These are phyloP conservation scores for Molossus molossus DNA, from an alignment of 2,797 vertebrate genomes.

Conservation along the genomic window DNA sequence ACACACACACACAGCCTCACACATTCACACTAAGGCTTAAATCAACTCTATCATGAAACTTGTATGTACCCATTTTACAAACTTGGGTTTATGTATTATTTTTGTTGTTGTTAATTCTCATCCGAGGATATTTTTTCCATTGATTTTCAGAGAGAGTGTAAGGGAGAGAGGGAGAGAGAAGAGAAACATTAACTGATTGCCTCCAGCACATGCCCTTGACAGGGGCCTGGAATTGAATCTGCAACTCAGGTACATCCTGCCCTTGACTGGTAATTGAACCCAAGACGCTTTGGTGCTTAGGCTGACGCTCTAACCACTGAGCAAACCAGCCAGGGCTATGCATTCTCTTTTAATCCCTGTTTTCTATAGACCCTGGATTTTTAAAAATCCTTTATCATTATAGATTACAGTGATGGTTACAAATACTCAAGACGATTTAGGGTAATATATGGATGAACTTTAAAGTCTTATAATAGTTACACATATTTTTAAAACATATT, in stretches of 20 bases:
- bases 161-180: too few species aligned
- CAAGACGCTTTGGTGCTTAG: too few species aligned
- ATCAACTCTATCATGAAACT: background rate
- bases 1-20: background rate
- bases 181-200: too few species aligned
- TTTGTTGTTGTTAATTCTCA: too few species aligned
- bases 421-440: constrained; percentile 17
- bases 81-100: background rate
- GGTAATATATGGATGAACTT: background rate
- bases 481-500: constrained; percentile 5
- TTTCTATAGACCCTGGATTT: constrained; percentile 24
- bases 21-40: background rate
- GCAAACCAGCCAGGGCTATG: background rate
- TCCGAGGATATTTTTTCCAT: too few species aligned
- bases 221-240: too few species aligned
- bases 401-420: background rate
- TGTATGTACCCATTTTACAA: background rate
- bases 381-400: constrained; percentile 38
- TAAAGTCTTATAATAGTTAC: background rate
- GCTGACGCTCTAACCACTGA: too few species aligned
- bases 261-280: too few species aligned
- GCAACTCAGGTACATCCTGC: too few species aligned
- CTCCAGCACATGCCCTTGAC: too few species aligned
- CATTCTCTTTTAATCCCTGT: constrained; percentile 42
- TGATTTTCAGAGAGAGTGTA: too few species aligned